Conservation (phyloP, 2,888 invertebrate species). For the Pollenia labialis region DNA sequence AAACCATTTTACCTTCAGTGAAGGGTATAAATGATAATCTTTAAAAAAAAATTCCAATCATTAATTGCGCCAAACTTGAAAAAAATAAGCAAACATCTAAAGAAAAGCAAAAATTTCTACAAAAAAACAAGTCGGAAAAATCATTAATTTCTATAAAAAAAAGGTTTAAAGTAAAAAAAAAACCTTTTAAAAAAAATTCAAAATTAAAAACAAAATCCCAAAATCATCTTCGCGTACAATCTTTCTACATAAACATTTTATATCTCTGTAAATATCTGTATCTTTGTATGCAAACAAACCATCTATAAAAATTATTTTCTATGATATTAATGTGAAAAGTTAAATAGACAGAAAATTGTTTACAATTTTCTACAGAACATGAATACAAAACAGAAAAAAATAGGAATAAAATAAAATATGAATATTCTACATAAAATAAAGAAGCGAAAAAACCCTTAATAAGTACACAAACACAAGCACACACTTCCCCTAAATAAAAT, state of each 20-base stretch:
- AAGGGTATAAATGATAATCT: too few relatives aligned
- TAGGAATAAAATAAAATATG: not conserved
- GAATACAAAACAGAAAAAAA: constrained; percentile 21
- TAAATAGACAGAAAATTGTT: constrained; percentile 82
- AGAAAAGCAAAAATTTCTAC: too few relatives aligned
- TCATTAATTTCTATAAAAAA: too few relatives aligned
- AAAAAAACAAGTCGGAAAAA: too few relatives aligned
- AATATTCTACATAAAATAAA: constrained; percentile 28
- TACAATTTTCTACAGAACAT: constrained; percentile 77
- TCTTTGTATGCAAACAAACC: constrained; percentile 61
- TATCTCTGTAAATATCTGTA: constrained; percentile 51
- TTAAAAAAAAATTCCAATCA: too few relatives aligned
- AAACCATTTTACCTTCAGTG: too few relatives aligned
- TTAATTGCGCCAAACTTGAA: too few relatives aligned
- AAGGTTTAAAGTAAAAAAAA: too few relatives aligned
- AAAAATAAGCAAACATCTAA: too few relatives aligned
- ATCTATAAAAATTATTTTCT: constrained; percentile 48
- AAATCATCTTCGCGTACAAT: constrained; percentile 6
- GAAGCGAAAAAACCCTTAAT: constrained; percentile 18
- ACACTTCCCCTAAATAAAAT: not conserved
- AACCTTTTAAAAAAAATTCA: too few relatives aligned
- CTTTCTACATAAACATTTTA: constrained; percentile 42
- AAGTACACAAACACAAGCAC: not conserved
- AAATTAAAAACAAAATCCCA: not conserved
- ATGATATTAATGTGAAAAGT: constrained; percentile 76